A percentile compares a stretch with the other conserved stretches of the same genome.
Conservation (phyloP, 37 sponge, comb jelly and placozoan species). For the Bolinopsis microptera region DNA sequence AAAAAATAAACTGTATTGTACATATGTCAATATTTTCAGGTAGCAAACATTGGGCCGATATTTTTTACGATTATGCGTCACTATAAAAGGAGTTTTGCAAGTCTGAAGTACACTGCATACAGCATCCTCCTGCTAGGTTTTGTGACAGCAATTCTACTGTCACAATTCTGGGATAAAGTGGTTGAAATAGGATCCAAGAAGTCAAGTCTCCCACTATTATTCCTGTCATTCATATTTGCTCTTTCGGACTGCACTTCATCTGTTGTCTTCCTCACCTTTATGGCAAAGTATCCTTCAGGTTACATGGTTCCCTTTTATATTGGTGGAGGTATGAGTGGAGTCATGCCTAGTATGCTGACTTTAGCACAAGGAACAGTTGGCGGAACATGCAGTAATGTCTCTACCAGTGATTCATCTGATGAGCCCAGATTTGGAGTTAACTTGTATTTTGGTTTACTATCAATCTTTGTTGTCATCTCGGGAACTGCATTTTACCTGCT, state of each 20-base stretch:
- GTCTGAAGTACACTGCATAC: constrained; percentile 69
- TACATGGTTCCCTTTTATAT: constrained; percentile 89
- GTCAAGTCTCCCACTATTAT: constrained; percentile 77
- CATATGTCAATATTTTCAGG: constrained; percentile 65
- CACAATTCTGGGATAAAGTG: constrained; percentile 72
- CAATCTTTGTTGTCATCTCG: not conserved
- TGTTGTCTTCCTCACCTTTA: constrained; percentile 86
- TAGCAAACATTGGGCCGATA: constrained; percentile 87
- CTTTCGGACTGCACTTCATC: constrained; percentile 89
- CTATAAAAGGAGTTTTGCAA: constrained; percentile 24
- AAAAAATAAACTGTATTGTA: no score
- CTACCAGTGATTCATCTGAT: not conserved
- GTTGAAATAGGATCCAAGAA: constrained; percentile 60
- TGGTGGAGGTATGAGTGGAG: constrained; percentile 91
- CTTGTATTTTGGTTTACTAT: constrained; percentile 53
- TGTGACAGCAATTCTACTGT: constrained; percentile 70
- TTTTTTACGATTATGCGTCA: constrained; percentile 66
- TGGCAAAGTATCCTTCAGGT: constrained; percentile 77
- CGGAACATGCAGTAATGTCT: not conserved
- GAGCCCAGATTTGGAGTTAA: constrained; percentile 39
- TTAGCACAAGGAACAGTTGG: constrained; percentile 77
- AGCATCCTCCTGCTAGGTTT: constrained; percentile 72
- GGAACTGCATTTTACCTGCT: constrained; percentile 40
- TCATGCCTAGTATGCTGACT: constrained; percentile 82
- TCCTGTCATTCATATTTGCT: constrained; percentile 78